A percentile compares a stretch with the other conserved stretches of the same genome.
Evolutionary conservation across 2,797 vertebrate species (phyloP).

Genomic region (Hydrophis major): DNA sequence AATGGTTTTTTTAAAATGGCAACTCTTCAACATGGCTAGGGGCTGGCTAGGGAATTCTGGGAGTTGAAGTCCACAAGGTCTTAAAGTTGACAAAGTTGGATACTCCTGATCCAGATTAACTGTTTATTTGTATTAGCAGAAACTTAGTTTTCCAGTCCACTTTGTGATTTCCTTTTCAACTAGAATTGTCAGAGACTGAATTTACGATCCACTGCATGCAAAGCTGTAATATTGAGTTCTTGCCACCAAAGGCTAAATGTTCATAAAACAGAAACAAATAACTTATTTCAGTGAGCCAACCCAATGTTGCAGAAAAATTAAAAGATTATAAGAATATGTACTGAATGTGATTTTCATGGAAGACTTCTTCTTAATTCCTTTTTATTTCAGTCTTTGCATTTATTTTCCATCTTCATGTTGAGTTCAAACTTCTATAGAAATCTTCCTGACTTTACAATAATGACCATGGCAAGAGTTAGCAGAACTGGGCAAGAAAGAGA

Average conservation of each 20-base stretch:
- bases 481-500: neutral
- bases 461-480: neutral
- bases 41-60: neutral
- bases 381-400: neutral
- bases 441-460: neutral
- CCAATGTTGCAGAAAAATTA: neutral
- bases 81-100: neutral
- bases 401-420: neutral
- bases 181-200: neutral
- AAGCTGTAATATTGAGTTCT: too few relatives aligned
- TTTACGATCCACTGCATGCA: neutral
- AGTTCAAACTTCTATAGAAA: neutral
- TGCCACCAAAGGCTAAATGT: neutral
- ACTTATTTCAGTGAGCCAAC: neutral
- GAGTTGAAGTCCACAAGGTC: neutral
- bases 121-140: neutral
- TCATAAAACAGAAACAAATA: neutral
- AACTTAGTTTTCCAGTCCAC: neutral
- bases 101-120: neutral
- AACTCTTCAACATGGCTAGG: neutral
- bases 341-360: neutral
- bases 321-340: neutral
- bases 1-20: neutral
- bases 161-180: neutral
- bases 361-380: neutral